Evolutionary conservation across 2,797 vertebrate genomes (phyloP).

Genomic region (Siniperca undulata): DNA sequence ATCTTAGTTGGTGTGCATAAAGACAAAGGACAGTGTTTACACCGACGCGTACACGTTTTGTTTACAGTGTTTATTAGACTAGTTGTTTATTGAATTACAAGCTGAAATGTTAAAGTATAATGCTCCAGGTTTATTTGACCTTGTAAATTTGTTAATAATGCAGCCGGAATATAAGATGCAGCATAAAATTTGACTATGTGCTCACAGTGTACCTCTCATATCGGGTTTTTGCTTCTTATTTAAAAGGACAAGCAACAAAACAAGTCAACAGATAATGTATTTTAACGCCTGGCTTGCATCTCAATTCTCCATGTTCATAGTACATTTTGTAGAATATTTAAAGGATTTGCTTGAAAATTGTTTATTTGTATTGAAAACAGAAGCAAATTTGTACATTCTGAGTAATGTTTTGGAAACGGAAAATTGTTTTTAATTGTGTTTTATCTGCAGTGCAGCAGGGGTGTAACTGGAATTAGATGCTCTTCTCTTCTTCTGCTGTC

Average conservation of each 20-base stretch:
- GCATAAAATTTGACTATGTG: constrained; percentile 39
- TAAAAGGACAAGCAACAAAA: constrained; percentile 58
- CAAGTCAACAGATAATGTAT: constrained; percentile 56
- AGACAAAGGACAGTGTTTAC: constrained; percentile 77
- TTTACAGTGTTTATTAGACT: constrained; percentile 82
- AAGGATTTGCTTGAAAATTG: constrained; percentile 65
- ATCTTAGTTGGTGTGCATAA: constrained; percentile 36
- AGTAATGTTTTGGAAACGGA: constrained; percentile 26
- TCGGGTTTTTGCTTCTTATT: constrained; percentile 58
- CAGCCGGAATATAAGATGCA: constrained; percentile 63
- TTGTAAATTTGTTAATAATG: constrained; percentile 69
- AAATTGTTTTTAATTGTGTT: constrained; percentile 50
- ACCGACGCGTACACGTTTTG: constrained; percentile 68
- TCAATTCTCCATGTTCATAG: constrained; percentile 63
- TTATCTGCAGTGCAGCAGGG: constrained; percentile 61
- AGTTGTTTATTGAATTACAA: constrained; percentile 63
- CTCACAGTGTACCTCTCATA: constrained; percentile 60
- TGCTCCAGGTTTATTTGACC: constrained; percentile 55
- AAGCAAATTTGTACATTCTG: constrained; percentile 73
- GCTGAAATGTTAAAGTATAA: constrained; percentile 54
- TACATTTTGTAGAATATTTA: constrained; percentile 79
- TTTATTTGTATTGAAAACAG: constrained; percentile 62
- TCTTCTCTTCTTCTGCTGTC: constrained; percentile 56
- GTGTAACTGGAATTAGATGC: constrained; percentile 78
- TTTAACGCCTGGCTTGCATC: constrained; percentile 63